phyloP scores from a whole-genome alignment of 1,140 invertebrate genomes.

The Pseudomyrmex flavicornis region DNA sequence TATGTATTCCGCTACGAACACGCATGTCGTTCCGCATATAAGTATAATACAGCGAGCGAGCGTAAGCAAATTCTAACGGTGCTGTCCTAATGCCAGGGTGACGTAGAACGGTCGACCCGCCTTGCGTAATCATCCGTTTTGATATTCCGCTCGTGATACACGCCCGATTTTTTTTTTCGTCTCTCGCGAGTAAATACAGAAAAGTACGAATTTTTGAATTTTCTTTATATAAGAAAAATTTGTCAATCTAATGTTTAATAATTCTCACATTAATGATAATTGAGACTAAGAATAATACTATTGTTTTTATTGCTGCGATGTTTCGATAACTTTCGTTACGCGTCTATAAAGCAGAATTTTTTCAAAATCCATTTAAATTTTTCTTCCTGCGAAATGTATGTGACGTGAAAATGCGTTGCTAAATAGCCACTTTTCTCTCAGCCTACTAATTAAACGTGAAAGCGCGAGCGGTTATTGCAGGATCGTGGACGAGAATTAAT shows the following conservation, averaged over 20 bases:
- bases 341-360: no score
- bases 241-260: not conserved
- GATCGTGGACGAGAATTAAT: constrained; percentile 15
- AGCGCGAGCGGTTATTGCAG: constrained; percentile 12
- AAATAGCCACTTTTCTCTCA: constrained; percentile 3
- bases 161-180: constrained; percentile 16
- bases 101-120: constrained; percentile 67
- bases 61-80: constrained; percentile 82
- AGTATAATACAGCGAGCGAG: constrained; percentile 57
- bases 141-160: not conserved
- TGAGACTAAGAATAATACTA: no score
- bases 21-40: not conserved
- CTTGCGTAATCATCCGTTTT: constrained; percentile 75
- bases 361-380: not conserved
- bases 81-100: constrained; percentile 58
- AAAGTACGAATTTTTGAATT: not conserved
- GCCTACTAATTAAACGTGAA: constrained; percentile 29
- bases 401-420: not conserved
- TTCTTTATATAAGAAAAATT: not conserved
- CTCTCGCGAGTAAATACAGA: not conserved
- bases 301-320: not conserved
- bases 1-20: constrained; percentile 1
- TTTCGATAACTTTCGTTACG: not conserved
- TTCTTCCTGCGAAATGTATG: not conserved
- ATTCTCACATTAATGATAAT: not conserved